Evolutionary conservation across 2,888 invertebrate genomes (phyloP), one percentile per base, ranked within the genome.

Genomic region (Spodoptera littoralis): DNA sequence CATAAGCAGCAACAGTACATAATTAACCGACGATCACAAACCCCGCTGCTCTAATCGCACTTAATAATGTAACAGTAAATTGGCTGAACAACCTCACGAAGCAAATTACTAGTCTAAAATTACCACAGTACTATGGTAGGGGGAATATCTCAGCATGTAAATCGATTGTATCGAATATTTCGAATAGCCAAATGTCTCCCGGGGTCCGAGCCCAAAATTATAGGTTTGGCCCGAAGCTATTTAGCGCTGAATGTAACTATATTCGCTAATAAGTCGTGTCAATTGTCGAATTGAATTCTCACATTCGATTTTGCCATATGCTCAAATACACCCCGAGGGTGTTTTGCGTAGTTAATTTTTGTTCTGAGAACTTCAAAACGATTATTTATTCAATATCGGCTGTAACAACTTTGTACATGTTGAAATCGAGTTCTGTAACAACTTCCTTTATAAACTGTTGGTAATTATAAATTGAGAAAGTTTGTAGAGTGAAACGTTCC

Each of bases 241-340:
- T 90, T 88, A 84, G 84, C 82, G 82, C 84, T 85, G 84, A 89
- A 87, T 84, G 88, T 88, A 86, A 90, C 90, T 88, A 82, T 85
- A 89, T 90, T 91, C 84, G 84, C 81, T 93, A 93, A 94, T 93
- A 92, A 93, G 90, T 91, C 85, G 83, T 87, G 86, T 88, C 87
- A 84, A 88, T 92, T 91, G 90, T 89, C 75, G 82, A 83, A 84
- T 85, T 84, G 84, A 84, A 87, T 86, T 85, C 80, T 80, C 80
- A 79, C 77, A 82, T 80, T 73, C 83, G 80, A 86, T 88, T 87
- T 85, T 53, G 82, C 87, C 88, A 88, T 88, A 88, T 88, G 90
- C 80, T 83, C 70, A 76, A 80, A 80, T 80, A 75, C 80, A 60
- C 80, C 79, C 87, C 77, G 83, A 78, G 80, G 84, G 78, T 79